Conservation (phyloP, 2,797 vertebrate species). For the Poecilia wingei region DNA sequence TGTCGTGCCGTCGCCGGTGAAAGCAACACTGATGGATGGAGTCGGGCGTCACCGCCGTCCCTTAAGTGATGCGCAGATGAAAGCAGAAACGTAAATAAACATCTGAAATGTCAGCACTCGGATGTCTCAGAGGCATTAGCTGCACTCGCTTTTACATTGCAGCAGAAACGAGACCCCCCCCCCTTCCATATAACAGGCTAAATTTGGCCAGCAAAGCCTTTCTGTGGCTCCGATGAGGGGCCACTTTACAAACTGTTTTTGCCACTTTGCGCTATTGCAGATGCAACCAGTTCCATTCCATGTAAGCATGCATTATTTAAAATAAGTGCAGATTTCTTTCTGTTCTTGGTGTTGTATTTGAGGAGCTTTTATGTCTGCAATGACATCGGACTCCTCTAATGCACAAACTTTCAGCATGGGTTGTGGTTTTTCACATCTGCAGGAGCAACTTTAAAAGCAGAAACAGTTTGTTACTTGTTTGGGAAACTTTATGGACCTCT, state of each 20-base stretch:
- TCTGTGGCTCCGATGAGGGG: conserved; percentile 71
- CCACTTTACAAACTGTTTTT: conserved; percentile 69
- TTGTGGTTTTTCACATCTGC: conserved; percentile 14
- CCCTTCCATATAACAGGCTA: conserved; percentile 53
- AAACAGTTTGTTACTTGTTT: conserved; percentile 12
- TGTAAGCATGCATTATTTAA: conserved; percentile 76
- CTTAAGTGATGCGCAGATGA: conserved; percentile 60
- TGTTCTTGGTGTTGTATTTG: conserved; percentile 54
- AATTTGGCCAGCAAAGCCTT: conserved; percentile 65
- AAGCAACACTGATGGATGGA: conserved; percentile 62
- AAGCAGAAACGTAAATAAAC: conserved; percentile 74
- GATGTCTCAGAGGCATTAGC: conserved; percentile 65
- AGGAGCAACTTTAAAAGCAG: conserved; percentile 9
- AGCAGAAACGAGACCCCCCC: conserved; percentile 53
- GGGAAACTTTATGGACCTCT: conserved; percentile 10
- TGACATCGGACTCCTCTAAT: conserved; percentile 51
- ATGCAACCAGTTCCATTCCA: conserved; percentile 65
- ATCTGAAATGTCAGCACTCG: conserved; percentile 79
- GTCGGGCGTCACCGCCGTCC: conserved; percentile 39
- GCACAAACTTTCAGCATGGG: conserved; percentile 3
- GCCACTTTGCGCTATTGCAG: conserved; percentile 47
- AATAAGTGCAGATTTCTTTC: conserved; percentile 70
- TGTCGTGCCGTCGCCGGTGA: conserved; percentile 28
- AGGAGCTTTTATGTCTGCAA: conserved; percentile 53
- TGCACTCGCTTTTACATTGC: conserved; percentile 65